Evolutionary conservation across 2,797 vertebrate species (phyloP), one percentile per base, ranked within the genome.

Genomic region (Liparis tanakae): DNA sequence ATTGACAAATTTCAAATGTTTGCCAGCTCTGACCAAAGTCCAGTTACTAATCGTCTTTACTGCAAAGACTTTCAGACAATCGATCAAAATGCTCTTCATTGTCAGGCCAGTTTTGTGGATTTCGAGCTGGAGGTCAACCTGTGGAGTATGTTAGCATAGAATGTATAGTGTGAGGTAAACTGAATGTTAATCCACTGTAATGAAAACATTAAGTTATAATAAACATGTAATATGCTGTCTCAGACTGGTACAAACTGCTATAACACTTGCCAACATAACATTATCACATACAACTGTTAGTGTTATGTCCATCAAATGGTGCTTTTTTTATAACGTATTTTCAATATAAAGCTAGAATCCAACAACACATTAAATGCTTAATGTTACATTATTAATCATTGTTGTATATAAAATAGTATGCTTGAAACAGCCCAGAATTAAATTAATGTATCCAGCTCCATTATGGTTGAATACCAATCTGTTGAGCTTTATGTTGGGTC

Each of bases 371-470:
- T 8, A 39, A 30, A 51, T 20, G 7, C 34, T 14, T 17, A 2
- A 17, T 44, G 22, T 22, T 41, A 12, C 12, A 34, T 57, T 79
- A 33, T 66, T 50, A 64, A 10, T 64, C 20, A 58, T 25, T 39
- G 39, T 41, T 33, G 48, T 56, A 41, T n/a, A 13, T 51, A 51
- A 22, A 6, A 65, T 15, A 3, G 1, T 5, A 37, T 25, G n/a
- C 39, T 25, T 5, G 30, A n/a, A 18, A 36, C 1, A 17, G 7
- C 3, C 43, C 17, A 63, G 33, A 22, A 58, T 62, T 66, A 41
- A 14, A 34, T 25, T 10, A 15, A 14, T 58, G 34, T 5, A 17
- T 22, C 46, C 57, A 56, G 30, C 7, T 46, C n/a, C 9, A 8
- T 61, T 50, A 66, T 55, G 22, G 25, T 51, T 39, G 3, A 33